A percentile compares a stretch with the other conserved stretches of the same genome.
Evolutionary conservation across 1,140 invertebrate species (phyloP).

Genomic region (Drosophila yakuba): DNA sequence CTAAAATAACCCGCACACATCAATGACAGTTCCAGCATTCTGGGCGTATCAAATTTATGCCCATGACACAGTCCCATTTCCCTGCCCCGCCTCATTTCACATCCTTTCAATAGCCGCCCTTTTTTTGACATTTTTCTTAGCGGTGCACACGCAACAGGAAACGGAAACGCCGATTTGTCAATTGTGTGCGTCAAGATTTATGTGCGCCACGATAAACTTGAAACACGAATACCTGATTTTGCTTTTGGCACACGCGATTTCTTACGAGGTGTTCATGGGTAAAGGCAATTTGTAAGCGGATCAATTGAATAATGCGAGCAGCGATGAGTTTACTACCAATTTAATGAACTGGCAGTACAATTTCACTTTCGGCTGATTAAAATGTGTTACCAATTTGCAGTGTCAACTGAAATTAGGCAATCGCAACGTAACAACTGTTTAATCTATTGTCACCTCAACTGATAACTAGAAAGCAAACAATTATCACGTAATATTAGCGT

Average conservation of each 20-base stretch:
- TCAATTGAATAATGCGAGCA: not conserved
- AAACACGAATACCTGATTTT: constrained; percentile 39
- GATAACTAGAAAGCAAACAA: constrained; percentile 19
- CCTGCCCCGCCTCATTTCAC: not conserved
- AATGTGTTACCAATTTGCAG: not conserved
- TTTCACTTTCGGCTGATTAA: not conserved
- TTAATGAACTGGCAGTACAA: not conserved
- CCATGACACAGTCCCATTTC: constrained; percentile 5
- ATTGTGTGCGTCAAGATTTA: constrained; percentile 53
- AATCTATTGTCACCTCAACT: constrained; percentile 16
- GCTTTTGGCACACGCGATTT: constrained; percentile 20
- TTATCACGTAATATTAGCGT: not conserved
- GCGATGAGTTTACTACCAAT: not conserved
- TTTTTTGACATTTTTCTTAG: constrained; percentile 20
- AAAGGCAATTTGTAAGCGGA: constrained; percentile 18
- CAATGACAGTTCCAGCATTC: constrained; percentile 3
- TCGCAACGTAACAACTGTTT: not conserved
- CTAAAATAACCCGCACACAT: not conserved
- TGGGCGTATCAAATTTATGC: constrained; percentile 47
- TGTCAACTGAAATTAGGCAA: constrained; percentile 19
- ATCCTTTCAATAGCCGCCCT: constrained; percentile 22
- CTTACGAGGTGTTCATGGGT: constrained; percentile 13
- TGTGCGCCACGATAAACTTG: constrained; percentile 31
- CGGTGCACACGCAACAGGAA: constrained; percentile 39
- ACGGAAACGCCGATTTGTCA: constrained; percentile 57